Conservation (phyloP, 2,888 invertebrate genomes). For the Galerucella nymphaeae region DNA sequence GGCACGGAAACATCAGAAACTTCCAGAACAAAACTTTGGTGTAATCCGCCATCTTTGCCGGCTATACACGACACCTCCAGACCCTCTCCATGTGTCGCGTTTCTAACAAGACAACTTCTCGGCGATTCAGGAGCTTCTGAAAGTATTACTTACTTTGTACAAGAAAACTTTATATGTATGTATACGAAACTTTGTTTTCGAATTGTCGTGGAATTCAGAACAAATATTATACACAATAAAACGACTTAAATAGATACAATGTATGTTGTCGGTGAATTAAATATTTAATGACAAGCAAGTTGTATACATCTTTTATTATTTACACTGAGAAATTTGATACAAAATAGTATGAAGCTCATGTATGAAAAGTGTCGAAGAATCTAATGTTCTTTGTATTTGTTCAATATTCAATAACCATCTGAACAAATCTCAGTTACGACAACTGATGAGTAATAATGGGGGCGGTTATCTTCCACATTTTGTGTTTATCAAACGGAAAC, state of each 20-base stretch:
- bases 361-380: no score
- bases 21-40: conserved; percentile 85
- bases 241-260: neutral
- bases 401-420: neutral
- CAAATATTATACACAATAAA: neutral
- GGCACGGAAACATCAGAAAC: conserved; percentile 73
- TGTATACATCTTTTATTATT: neutral
- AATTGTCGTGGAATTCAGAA: neutral
- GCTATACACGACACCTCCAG: conserved; percentile 80
- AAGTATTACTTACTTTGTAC: conserved; percentile 31
- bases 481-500: conserved; percentile 8
- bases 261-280: no score
- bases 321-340: no score
- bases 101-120: conserved; percentile 77
- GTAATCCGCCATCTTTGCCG: conserved; percentile 83
- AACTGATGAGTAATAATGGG: conserved; percentile 6
- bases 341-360: no score
- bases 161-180: conserved; percentile 14
- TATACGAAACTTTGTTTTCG: neutral
- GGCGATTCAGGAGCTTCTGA: conserved; percentile 82
- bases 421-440: neutral
- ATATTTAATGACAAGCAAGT: neutral
- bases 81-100: conserved; percentile 70
- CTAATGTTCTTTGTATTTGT: no score
- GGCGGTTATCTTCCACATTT: conserved; percentile 5